Conservation (phyloP, 2,113 vertebrate species). For the Rattus rattus region DNA sequence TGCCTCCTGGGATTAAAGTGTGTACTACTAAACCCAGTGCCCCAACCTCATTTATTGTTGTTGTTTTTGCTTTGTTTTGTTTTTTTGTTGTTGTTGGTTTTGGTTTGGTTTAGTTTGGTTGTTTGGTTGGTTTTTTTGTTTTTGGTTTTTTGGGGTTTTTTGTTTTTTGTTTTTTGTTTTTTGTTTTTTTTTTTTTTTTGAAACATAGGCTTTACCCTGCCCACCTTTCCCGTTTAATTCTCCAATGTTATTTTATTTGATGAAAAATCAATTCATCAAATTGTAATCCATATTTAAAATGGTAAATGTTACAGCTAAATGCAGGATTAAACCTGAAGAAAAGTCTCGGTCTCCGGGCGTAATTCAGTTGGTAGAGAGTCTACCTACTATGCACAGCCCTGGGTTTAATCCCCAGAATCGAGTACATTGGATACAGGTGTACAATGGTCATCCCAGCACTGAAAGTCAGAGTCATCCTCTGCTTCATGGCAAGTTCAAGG, state of each 20-base stretch:
- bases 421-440: not conserved
- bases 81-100: not conserved
- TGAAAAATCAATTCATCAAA: not conserved
- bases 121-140: no score
- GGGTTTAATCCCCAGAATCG: not conserved
- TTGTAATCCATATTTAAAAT: not conserved
- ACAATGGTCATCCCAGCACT: not conserved
- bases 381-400: no score
- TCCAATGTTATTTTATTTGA: not conserved
- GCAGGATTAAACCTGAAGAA: not conserved
- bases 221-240: not conserved
- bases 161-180: fast-evolving
- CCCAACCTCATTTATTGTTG: not conserved
- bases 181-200: not conserved
- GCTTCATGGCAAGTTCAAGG: not conserved
- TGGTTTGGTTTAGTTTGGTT: not conserved
- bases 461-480: not conserved
- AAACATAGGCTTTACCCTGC: not conserved
- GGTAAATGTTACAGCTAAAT: not conserved
- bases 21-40: not conserved
- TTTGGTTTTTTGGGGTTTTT: not conserved
- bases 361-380: not conserved
- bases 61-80: no score
- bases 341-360: no score
- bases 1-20: not conserved